These are phyloP conservation scores for Odontocolon sp. DNA, from an alignment of 2,888 invertebrate species.

Conservation along the genomic window DNA sequence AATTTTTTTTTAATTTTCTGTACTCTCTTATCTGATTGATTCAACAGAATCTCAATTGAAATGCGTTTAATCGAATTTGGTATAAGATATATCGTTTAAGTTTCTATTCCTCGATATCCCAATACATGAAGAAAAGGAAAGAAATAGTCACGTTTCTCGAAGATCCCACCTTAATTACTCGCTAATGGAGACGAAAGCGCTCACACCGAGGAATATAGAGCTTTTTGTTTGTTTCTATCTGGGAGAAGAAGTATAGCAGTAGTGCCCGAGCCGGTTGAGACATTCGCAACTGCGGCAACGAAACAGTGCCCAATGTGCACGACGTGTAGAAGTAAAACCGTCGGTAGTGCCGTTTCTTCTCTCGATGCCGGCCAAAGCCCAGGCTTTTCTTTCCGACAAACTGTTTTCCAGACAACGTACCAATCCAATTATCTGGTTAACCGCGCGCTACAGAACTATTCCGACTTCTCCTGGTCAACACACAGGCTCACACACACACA, in stretches of 20 bases:
- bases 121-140: not conserved
- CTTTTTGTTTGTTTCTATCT: slow-evolving; percentile 24
- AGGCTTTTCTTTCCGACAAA: slow-evolving; percentile 51
- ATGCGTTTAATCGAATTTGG: not conserved
- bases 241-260: not conserved
- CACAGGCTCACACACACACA: slow-evolving; percentile 1
- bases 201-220: slow-evolving; percentile 13
- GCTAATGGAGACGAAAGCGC: slow-evolving; percentile 59
- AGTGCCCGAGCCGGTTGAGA: slow-evolving; percentile 23
- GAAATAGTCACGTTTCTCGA: slow-evolving; percentile 8
- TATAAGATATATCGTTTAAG: slow-evolving; percentile 1
- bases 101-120: slow-evolving; percentile 4
- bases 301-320: slow-evolving; percentile 9
- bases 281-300: slow-evolving; percentile 32
- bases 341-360: slow-evolving; percentile 31
- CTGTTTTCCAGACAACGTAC: slow-evolving; percentile 54
- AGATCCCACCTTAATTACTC: slow-evolving; percentile 57
- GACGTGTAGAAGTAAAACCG: slow-evolving; percentile 26
- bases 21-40: not conserved
- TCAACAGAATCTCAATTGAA: not conserved
- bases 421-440: slow-evolving; percentile 56
- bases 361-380: slow-evolving; percentile 38
- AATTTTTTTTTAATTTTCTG: not conserved
- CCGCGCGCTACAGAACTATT: slow-evolving; percentile 25
- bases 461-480: not conserved